Base-by-base conservation (phyloP, 2,113 vertebrate species). In the Mus spicilegus region DNA sequence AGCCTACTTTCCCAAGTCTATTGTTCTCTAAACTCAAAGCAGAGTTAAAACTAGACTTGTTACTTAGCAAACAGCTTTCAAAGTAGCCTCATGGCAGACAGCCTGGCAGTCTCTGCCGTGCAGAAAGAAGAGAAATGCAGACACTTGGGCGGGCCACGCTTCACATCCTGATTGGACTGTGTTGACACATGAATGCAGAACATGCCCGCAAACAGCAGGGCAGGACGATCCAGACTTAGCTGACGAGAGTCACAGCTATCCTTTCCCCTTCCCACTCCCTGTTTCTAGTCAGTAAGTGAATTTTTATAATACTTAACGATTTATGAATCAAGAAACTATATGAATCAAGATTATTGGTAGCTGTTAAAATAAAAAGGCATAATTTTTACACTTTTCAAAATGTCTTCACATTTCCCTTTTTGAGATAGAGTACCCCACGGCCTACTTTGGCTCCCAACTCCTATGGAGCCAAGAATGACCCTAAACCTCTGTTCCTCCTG, bases 321-420 rank as follows among this genome's bases (percentile, higher is more conserved):
- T 19, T 58, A 58, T 58, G 58, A 85, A 85, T 77, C 78, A 95
- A 92, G 93, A 92, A 49, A 49, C 49, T 49, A 58, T 58, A 58
- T 58, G 58, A 85, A 85, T 77, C 78, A 95, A 92, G 93, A 92
- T 88, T 75, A 84, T 61, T 92, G 51, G 46, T 82, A 73, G 85
- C 58, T 97, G 75, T 80, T 94, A 78, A 80, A 82, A 85, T 85
- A 24, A 90, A 93, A 67, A 95, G 76, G 36, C 8, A 33, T 87
- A 2, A 5, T 77, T 95, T 95, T 94, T 91, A 90, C 36, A 42
- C n/a, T 86, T 96, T 96, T 89, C 42, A 88, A 93, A 94, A 95
- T 95, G 36, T 92, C 80, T 94, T 65, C 20, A 89, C 75, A 89
- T 90, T 90, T 73, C 14, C n/a, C n/a, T 63, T 51, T 70, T 70